Base-by-base conservation (phyloP, 2,113 vertebrate species). In the Gnathonemus longibarbis region DNA sequence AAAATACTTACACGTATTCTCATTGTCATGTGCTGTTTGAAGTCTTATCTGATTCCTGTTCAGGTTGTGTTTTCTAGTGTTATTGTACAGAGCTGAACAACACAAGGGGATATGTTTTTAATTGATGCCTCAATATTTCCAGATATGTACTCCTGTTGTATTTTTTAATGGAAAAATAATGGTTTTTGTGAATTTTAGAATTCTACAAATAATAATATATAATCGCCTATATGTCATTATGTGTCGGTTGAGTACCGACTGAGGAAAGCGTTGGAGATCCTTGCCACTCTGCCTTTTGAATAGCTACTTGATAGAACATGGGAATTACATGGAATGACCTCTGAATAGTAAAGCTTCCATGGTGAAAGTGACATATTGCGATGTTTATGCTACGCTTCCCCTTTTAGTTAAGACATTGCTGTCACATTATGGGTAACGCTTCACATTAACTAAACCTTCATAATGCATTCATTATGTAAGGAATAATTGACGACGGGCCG, bases 191-290 rank as follows among this genome's bases (percentile, higher is more conserved):
- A 90, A 48, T 87, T 87, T n/a, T 56, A 74, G 70, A 53, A 27
- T 90, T 31, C 39, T 39, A 53, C 53, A 83, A 83, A 90, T 92
- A 91, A 92, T 88, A 53, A 89, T 45, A 90, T 87, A 83, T 93
- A 90, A 90, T 92, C 35, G 35, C 88, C 50, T 74, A 70, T 87
- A 88, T 87, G 56, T 46, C 70, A 52, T 88, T 56, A 90, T 45
- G 56, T 90, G 48, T 50, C 17, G 39, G 46, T 66, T 39, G 39
- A 56, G 83, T 49, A 9, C 46, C 13, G 5, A 58, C 13, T 62
- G 24, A 77, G 13, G 45, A 53, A 42, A 35, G 35, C 31, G 77
- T 80, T 45, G 77, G 27, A 77, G 31, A 52, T 45, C 52, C 56
- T 49, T 62, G 48, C 35, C 31, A 1, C 17, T 74, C 31, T 84